Conservation (phyloP, 2,113 vertebrate species). For the Pycnonotus jocosus region DNA sequence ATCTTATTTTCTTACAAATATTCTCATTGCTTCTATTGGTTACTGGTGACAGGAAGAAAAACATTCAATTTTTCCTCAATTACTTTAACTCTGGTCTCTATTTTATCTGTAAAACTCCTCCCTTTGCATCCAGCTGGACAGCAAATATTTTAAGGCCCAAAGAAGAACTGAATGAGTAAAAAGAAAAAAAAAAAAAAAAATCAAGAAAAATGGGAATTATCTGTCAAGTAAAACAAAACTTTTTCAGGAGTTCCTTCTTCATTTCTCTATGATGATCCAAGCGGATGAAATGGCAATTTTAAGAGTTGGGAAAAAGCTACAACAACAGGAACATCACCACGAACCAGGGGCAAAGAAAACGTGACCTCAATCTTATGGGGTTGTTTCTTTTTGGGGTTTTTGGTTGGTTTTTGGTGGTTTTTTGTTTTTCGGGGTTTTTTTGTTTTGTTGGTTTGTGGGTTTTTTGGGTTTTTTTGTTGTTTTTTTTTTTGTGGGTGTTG, state of each 20-base stretch:
- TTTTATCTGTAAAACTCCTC: background rate
- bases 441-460: no score
- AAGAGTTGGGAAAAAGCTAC: conserved; percentile 57
- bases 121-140: background rate
- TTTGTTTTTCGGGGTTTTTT: no score
- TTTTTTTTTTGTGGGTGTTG: no score
- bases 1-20: background rate
- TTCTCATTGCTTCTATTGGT: background rate
- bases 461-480: no score
- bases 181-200: no score
- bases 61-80: background rate
- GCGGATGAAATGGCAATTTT: conserved; percentile 63
- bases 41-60: background rate
- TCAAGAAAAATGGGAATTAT: background rate
- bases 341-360: background rate
- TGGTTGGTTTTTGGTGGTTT: background rate
- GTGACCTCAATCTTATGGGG: background rate
- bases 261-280: conserved; percentile 58
- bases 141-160: background rate
- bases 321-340: background rate
- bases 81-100: background rate
- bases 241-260: background rate
- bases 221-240: background rate
- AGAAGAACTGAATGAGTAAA: background rate
- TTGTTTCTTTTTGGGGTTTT: background rate